phyloP scores from a whole-genome alignment of 1,140 invertebrate genomes.

The Bombus huntii region DNA sequence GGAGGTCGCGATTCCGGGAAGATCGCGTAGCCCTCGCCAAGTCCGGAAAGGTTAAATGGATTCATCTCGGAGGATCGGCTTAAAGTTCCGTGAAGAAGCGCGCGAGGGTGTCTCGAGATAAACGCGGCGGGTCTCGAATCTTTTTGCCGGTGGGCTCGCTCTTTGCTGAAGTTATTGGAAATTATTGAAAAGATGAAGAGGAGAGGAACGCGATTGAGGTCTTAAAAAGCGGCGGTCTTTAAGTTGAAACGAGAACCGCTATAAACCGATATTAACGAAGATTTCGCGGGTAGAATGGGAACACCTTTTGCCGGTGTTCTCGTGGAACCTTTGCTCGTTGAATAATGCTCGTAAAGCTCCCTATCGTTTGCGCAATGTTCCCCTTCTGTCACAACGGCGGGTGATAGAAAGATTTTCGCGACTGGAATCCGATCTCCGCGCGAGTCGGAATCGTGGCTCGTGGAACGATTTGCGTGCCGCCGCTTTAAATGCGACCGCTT shows the following conservation, averaged over 20 bases:
- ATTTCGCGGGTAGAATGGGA: not conserved
- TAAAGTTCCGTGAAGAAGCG: not conserved
- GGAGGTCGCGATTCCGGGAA: not conserved
- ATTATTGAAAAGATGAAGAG: slow-evolving; percentile 5
- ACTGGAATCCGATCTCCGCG: slow-evolving; percentile 9
- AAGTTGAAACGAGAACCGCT: not conserved
- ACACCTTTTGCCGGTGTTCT: not conserved
- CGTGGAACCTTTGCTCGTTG: slow-evolving; percentile 1
- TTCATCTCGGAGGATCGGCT: not conserved
- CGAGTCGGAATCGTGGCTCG: not conserved
- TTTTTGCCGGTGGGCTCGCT: not conserved
- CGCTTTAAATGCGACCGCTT: slow-evolving; percentile 21
- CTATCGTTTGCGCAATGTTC: not conserved
- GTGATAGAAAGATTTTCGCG: slow-evolving; percentile 34
- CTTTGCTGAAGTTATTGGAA: not conserved
- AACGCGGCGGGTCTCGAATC: not conserved
- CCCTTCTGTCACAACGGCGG: not conserved
- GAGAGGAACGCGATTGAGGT: not conserved
- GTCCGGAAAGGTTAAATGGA: slow-evolving; percentile 8
- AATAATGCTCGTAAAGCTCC: slow-evolving; percentile 3
- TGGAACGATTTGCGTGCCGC: slow-evolving; percentile 11
- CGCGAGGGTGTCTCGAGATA: not conserved
- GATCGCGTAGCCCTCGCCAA: not conserved
- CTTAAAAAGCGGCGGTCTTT: not conserved
- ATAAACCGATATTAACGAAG: slow-evolving; percentile 27